phyloP scores from a whole-genome alignment of 2,113 vertebrate genomes.

The Microcebus ravelobensis region DNA sequence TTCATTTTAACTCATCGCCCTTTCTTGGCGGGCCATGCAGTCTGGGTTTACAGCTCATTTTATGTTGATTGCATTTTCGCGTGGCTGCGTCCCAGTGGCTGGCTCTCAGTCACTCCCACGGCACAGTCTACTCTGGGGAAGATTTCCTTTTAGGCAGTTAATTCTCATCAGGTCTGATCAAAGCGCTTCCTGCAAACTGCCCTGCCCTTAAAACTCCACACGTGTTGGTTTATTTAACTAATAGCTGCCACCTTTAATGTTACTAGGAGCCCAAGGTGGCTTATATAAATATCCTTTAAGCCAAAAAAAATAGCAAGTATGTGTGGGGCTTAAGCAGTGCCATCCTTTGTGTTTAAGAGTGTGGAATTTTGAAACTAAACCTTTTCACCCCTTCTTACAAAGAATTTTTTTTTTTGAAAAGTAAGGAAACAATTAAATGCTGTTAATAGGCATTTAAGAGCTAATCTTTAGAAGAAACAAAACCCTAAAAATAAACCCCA shows the following conservation, averaged over 20 bases:
- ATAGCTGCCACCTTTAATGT: neutral
- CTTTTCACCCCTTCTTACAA: neutral
- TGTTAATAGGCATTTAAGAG: neutral
- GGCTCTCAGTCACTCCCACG: neutral
- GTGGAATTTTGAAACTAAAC: constrained; percentile 23
- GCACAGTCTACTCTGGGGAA: neutral
- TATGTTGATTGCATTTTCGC: neutral
- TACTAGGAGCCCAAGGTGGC: neutral
- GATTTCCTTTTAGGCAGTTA: neutral
- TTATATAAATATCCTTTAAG: constrained; percentile 9
- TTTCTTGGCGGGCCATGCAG: accelerated
- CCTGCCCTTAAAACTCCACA: neutral
- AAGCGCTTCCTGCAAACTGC: neutral
- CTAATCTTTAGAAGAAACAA: constrained; percentile 37
- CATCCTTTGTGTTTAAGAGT: constrained; percentile 29
- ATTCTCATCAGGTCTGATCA: neutral
- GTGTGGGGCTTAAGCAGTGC: neutral
- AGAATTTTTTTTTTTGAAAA: neutral
- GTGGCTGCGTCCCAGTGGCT: neutral
- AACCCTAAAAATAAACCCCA: neutral
- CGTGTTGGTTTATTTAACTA: constrained; percentile 34
- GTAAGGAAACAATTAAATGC: neutral
- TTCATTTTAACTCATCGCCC: neutral
- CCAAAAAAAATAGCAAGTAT: neutral
- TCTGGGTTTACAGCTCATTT: neutral